Evolutionary conservation across 2,888 invertebrate genomes (phyloP).

Genomic region (Eupithecia subfuscata): DNA sequence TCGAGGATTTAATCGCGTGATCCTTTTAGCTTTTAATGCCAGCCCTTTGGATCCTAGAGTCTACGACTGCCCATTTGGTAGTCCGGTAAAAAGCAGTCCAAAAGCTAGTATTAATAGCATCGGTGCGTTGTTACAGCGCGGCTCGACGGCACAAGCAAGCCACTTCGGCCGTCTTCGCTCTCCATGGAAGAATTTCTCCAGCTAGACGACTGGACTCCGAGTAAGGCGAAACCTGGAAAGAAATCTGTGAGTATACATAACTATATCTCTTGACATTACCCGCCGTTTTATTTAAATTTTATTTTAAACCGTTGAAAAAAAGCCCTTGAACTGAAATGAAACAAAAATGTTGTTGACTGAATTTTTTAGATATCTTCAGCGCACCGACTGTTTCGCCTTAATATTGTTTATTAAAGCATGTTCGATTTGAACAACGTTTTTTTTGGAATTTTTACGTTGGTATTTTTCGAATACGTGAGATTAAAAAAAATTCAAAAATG

Average conservation of each 20-base stretch:
- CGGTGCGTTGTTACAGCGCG: constrained; percentile 88
- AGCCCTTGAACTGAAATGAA: background rate
- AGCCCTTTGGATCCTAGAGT: background rate
- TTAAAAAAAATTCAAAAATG: background rate
- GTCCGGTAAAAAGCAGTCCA: background rate
- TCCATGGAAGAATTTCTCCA: constrained; percentile 98
- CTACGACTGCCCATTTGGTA: background rate
- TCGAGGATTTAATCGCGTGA: background rate
- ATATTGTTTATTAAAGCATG: background rate
- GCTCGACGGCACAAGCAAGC: constrained; percentile 94
- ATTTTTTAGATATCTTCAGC: background rate
- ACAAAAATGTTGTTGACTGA: background rate
- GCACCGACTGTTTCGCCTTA: background rate
- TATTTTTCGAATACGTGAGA: background rate
- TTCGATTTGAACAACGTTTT: background rate
- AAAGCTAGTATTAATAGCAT: background rate
- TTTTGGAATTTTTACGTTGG: background rate
- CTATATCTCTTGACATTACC: background rate
- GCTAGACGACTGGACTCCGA: constrained; percentile 90
- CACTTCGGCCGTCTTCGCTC: constrained; percentile 86
- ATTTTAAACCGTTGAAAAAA: background rate
- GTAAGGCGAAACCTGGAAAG: constrained; percentile 88
- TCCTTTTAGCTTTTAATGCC: background rate
- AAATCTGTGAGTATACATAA: constrained; percentile 89
- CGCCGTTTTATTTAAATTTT: background rate